A percentile compares a stretch with the other conserved stretches of the same genome.
Evolutionary conservation across 37 sponge, comb jelly and placozoan species (phyloP).

Genomic region (Aplysina aerophoba): DNA sequence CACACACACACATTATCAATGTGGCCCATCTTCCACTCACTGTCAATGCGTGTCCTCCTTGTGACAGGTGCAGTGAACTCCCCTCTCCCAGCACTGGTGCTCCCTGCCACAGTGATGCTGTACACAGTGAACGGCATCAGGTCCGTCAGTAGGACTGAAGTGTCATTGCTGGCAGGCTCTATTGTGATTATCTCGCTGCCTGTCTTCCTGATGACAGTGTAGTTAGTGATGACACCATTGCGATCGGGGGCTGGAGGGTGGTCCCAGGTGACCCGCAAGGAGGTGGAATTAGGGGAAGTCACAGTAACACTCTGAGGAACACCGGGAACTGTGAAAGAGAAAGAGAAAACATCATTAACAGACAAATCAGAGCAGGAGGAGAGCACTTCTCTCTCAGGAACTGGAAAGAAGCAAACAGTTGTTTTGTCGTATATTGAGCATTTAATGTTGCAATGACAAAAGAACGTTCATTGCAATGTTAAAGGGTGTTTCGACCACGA

Average conservation of each 20-base stretch:
- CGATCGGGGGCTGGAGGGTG: constrained; percentile 27
- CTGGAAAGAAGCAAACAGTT: too few species aligned
- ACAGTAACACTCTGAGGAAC: neutral
- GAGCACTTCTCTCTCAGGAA: too few species aligned
- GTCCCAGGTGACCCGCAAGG: constrained; percentile 32
- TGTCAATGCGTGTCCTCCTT: constrained; percentile 32
- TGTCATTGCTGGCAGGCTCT: neutral
- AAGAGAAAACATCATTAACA: too few species aligned
- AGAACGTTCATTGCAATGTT: too few species aligned
- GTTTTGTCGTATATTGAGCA: too few species aligned
- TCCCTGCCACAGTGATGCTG: constrained; percentile 26
- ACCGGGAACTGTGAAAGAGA: constrained; percentile 32
- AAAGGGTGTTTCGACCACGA: too few species aligned
- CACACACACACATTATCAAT: neutral
- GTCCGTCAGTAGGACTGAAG: neutral
- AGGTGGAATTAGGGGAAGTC: constrained; percentile 32
- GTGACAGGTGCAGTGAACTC: neutral
- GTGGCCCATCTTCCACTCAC: constrained; percentile 30
- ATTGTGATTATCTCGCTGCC: neutral
- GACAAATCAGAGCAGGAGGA: too few species aligned
- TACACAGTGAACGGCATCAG: neutral
- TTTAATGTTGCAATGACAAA: too few species aligned
- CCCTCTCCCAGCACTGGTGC: constrained; percentile 45
- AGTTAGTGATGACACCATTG: constrained; percentile 43
- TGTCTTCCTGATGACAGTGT: constrained; percentile 16